Base-by-base conservation (phyloP, 2,888 invertebrate species). In the Polyommatus iphigenia region DNA sequence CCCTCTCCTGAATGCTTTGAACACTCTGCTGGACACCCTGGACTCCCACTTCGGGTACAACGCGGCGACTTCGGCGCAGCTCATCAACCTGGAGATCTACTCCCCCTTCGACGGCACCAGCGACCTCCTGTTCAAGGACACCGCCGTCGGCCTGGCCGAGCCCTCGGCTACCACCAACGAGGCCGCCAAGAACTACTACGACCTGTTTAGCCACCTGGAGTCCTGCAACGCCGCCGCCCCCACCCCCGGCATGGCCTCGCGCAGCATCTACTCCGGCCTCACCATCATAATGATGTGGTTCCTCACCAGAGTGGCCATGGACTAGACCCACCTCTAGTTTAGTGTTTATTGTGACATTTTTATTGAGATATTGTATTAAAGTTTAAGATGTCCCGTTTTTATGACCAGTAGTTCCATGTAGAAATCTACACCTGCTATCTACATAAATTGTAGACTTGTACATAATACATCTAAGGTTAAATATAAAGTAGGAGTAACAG, bases 71-170 rank as follows among this genome's bases (percentile, higher is more conserved):
- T 83, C 83, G 29, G 85, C 81, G 78, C 94, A 87, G 78, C 88
- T 90, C 77, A 91, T 91, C 84, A 93, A 93, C 83, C 85, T 95
- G 10, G 91, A 95, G 83, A 91, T 96, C 67, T 96, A 95, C 85
- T 95, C 95, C 0, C 87, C 92, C 0, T 96, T 96, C 86, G 93
- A 95, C 79, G 90, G 92, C 0, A 85, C 84, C 8, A 86, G 83
- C 46, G 90, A 96, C 84, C 87, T 96, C 7, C 86, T 96, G 0
- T 96, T 96, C 89, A 96, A 95, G 83, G 95, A 96, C 81, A 94
- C 95, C 0, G 95, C 95, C 0, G 91, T 94, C 0, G 95, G 95
- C 2, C 85, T 96, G 0, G 91, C 94, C 0, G 91, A 95, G 20
- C 90, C 92, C 0, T 85, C 91, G 0, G 85, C 85, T 0, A 83